These are phyloP conservation scores for Oryzias sinensis DNA, from an alignment of 2,797 vertebrate genomes.

Conservation along the genomic window DNA sequence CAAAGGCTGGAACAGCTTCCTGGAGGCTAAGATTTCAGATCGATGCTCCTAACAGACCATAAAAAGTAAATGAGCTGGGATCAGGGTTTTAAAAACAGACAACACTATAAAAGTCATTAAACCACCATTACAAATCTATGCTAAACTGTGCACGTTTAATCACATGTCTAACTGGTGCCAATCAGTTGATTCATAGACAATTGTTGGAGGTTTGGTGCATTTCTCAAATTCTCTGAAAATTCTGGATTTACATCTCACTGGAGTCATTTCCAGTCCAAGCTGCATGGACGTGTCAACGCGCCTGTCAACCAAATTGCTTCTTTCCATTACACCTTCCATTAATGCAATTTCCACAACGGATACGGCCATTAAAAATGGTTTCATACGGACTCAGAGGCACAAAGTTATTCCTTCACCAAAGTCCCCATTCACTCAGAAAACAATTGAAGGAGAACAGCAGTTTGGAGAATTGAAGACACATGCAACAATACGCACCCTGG, in stretches of 20 bases:
- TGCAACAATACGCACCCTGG: slow-evolving; percentile 54
- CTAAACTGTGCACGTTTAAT: slow-evolving; percentile 9
- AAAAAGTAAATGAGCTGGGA: slow-evolving; percentile 50
- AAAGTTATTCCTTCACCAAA: slow-evolving; percentile 52
- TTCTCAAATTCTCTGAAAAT: slow-evolving; percentile 9
- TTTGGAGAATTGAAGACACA: slow-evolving; percentile 38
- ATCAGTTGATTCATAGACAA: slow-evolving; percentile 10
- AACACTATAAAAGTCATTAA: slow-evolving; percentile 25
- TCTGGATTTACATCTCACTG: slow-evolving; percentile 11
- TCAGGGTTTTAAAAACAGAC: slow-evolving; percentile 20
- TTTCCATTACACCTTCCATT: slow-evolving; percentile 44
- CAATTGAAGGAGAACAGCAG: slow-evolving; percentile 10
- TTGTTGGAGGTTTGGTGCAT: too few species aligned
- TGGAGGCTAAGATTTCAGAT: slow-evolving; percentile 62
- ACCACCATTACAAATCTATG: slow-evolving; percentile 15
- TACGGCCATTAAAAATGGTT: slow-evolving; percentile 39
- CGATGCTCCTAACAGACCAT: slow-evolving; percentile 37
- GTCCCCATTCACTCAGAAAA: slow-evolving; percentile 16
- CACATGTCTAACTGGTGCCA: slow-evolving; percentile 5
- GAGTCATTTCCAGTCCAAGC: slow-evolving; percentile 29
- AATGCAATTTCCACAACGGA: slow-evolving; percentile 28
- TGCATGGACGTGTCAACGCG: slow-evolving; percentile 3
- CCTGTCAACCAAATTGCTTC: slow-evolving; percentile 30
- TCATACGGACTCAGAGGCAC: slow-evolving; percentile 33
- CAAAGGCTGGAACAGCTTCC: slow-evolving; percentile 49